These are phyloP conservation scores for Oscheius sp. DNA, from an alignment of 2,888 invertebrate genomes.

Conservation along the genomic window DNA sequence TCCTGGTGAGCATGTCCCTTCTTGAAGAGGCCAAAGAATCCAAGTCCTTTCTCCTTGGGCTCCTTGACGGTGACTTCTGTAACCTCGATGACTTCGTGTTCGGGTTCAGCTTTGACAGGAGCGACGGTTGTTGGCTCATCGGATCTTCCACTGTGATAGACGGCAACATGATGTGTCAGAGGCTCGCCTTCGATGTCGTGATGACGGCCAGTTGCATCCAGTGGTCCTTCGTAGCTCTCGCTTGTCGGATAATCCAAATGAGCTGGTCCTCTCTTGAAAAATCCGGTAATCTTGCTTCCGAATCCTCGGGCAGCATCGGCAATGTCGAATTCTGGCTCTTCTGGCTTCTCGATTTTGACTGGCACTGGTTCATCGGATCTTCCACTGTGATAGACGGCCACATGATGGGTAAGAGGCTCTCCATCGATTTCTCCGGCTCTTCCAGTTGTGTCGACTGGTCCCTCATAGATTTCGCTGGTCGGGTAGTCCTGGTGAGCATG, in stretches of 20 bases:
- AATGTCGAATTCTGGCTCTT: constrained; percentile 12
- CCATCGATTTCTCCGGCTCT: constrained; percentile 48
- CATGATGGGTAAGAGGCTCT: constrained; percentile 46
- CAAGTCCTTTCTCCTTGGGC: constrained; percentile 20
- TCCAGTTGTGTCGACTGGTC: constrained; percentile 43
- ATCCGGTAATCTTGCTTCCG: constrained; percentile 43
- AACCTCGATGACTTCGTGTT: not conserved
- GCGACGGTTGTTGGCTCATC: constrained; percentile 41
- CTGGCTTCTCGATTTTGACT: not conserved
- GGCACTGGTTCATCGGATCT: constrained; percentile 24
- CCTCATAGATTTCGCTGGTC: constrained; percentile 44
- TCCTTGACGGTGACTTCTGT: not conserved
- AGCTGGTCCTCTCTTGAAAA: constrained; percentile 51
- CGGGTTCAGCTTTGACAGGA: not conserved
- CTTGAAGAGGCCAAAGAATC: constrained; percentile 47
- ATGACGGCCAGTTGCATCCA: constrained; percentile 42
- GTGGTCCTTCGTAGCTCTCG: constrained; percentile 51
- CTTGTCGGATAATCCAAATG: constrained; percentile 51
- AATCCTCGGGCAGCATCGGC: constrained; percentile 13
- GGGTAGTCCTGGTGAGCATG: constrained; percentile 51
- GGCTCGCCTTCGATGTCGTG: constrained; percentile 47
- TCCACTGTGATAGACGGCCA: constrained; percentile 44
- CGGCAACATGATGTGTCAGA: constrained; percentile 46
- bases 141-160: constrained; percentile 44
- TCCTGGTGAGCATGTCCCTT: constrained; percentile 46